Conservation (phyloP, 2,888 invertebrate species). For the Drosophila mayaguana region DNA sequence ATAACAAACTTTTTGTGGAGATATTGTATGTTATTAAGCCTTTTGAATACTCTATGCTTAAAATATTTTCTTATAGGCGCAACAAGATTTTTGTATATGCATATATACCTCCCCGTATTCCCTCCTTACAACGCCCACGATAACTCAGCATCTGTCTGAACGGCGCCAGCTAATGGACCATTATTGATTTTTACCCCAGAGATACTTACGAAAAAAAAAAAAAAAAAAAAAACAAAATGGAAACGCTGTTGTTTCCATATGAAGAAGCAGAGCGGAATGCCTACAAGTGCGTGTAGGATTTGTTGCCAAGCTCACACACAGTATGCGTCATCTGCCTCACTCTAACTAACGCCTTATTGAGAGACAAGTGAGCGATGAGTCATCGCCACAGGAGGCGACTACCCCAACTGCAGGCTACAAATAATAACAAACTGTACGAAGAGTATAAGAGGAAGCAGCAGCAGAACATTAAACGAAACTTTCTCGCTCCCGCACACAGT, state of each 20-base stretch:
- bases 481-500: constrained; percentile 19
- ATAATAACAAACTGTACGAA: constrained; percentile 22
- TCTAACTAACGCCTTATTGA: not conserved
- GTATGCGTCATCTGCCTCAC: constrained; percentile 1
- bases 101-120: not conserved
- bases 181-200: constrained; percentile 52
- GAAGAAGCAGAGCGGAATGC: constrained; percentile 34
- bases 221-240: not conserved
- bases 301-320: constrained; percentile 24
- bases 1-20: not conserved
- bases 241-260: constrained; percentile 3
- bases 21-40: not conserved
- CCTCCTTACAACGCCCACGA: constrained; percentile 2
- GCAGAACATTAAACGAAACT: constrained; percentile 28
- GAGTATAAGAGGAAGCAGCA: constrained; percentile 20
- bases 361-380: constrained; percentile 36
- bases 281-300: constrained; percentile 39
- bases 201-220: constrained; percentile 1
- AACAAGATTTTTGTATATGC: constrained; percentile 28
- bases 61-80: constrained; percentile 27
- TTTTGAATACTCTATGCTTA: constrained; percentile 5
- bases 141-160: constrained; percentile 4
- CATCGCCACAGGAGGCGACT: constrained; percentile 48
- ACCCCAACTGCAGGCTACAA: constrained; percentile 48
- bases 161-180: constrained; percentile 40